Percentiles rank a stretch among this genome's conserved stretches.
Evolutionary conservation across 2,888 invertebrate genomes (phyloP).

Genomic region (Oligia latruncula): DNA sequence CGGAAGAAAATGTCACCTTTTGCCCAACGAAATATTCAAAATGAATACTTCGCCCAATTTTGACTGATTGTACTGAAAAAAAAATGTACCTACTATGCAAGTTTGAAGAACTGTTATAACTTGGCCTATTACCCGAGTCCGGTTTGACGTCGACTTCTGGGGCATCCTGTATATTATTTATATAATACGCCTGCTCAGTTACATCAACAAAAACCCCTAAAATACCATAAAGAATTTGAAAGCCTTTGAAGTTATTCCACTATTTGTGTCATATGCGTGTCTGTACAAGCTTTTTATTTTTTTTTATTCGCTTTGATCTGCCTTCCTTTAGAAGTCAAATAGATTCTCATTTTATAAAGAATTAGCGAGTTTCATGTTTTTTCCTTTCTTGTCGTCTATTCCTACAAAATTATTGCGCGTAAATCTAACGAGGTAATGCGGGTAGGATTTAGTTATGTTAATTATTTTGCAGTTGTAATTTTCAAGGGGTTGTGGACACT

Average conservation of each 20-base stretch:
- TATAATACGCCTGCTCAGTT: slow-evolving; percentile 4
- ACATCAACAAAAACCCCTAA: neutral
- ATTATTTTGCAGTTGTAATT: slow-evolving; percentile 10
- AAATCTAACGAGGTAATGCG: no score
- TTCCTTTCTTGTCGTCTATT: neutral
- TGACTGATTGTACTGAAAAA: no score
- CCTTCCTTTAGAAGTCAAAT: slow-evolving; percentile 24
- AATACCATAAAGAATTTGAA: slow-evolving; percentile 17
- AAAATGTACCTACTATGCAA: no score
- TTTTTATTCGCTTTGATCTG: slow-evolving; percentile 29
- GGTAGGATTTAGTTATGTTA: neutral
- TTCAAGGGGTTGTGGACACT: neutral
- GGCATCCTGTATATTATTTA: neutral
- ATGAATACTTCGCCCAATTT: no score
- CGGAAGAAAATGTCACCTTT: no score
- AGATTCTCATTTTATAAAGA: slow-evolving; percentile 12
- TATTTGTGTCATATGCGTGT: slow-evolving; percentile 29
- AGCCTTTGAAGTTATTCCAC: slow-evolving; percentile 34
- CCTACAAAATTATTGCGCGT: neutral
- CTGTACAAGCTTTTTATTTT: slow-evolving; percentile 1
- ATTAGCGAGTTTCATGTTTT: neutral
- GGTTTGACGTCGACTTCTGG: no score
- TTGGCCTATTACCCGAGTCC: no score
- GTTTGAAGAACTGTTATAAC: no score
- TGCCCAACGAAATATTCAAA: no score